These are phyloP conservation scores for Melipona quadrifasciata DNA, from an alignment of 1,140 invertebrate species.

Conservation along the genomic window DNA sequence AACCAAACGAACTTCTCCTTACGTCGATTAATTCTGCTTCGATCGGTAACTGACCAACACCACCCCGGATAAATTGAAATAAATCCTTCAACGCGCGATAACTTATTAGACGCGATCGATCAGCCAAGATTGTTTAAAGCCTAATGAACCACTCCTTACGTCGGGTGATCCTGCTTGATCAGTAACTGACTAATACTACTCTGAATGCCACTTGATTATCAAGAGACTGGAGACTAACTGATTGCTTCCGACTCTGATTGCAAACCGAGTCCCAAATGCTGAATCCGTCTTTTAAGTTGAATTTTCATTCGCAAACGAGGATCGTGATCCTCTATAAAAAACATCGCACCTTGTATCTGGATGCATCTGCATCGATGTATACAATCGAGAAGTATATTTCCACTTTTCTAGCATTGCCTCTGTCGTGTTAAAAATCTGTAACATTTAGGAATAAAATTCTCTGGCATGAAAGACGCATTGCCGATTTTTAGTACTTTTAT, in stretches of 20 bases:
- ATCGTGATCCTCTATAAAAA: neutral
- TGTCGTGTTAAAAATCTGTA: too few relatives aligned
- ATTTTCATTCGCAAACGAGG: neutral
- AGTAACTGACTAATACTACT: constrained; percentile 7
- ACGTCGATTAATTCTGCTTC: neutral
- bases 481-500: too few relatives aligned
- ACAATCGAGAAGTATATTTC: too few relatives aligned
- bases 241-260: constrained; percentile 26
- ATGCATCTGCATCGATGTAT: neutral
- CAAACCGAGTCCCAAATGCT: constrained; percentile 9
- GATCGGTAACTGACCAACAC: constrained; percentile 7
- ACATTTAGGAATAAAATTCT: too few relatives aligned
- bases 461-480: too few relatives aligned
- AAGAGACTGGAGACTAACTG: neutral
- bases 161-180: neutral
- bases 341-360: neutral
- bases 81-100: neutral
- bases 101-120: neutral
- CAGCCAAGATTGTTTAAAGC: neutral
- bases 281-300: neutral
- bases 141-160: constrained; percentile 1
- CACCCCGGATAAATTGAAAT: neutral
- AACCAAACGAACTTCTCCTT: constrained; percentile 1
- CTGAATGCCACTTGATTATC: constrained; percentile 14
- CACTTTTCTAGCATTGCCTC: too few relatives aligned